A percentile compares a stretch with the other conserved stretches of the same genome.
phyloP scores from a whole-genome alignment of 2,888 invertebrate genomes.

The Drepanosiphum platanoidis region DNA sequence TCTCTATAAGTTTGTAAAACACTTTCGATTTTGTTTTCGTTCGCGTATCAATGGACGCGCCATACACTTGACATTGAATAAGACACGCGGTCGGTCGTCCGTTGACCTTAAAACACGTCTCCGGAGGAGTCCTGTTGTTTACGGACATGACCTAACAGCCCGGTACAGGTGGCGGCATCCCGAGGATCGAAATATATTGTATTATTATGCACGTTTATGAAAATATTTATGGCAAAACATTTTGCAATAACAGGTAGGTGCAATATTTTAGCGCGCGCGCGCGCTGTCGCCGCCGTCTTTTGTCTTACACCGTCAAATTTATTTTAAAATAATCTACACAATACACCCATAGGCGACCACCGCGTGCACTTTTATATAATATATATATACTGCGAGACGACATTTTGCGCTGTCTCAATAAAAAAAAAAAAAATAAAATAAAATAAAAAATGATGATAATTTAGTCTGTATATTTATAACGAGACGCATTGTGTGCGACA shows the following conservation, averaged over 20 bases:
- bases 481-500: conserved; percentile 24
- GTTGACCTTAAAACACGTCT: conserved; percentile 51
- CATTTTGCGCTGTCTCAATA: neutral
- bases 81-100: conserved; percentile 19
- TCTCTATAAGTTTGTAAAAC: neutral
- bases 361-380: too few relatives aligned
- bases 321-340: neutral
- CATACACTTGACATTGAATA: conserved; percentile 57
- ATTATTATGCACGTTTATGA: neutral
- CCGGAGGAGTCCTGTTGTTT: neutral
- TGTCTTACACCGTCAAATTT: neutral
- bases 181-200: neutral
- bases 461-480: conserved; percentile 11
- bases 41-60: neutral
- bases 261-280: neutral
- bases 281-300: neutral
- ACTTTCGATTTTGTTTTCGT: conserved; percentile 46
- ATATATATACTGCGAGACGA: neutral
- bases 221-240: neutral
- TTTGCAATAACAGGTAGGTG: neutral
- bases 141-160: conserved; percentile 29
- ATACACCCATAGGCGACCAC: neutral
- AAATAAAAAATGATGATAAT: conserved; percentile 4
- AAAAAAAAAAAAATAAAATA: neutral
- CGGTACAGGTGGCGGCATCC: neutral